phyloP scores from a whole-genome alignment of 2,888 invertebrate genomes.

The Aplocera efformata region DNA sequence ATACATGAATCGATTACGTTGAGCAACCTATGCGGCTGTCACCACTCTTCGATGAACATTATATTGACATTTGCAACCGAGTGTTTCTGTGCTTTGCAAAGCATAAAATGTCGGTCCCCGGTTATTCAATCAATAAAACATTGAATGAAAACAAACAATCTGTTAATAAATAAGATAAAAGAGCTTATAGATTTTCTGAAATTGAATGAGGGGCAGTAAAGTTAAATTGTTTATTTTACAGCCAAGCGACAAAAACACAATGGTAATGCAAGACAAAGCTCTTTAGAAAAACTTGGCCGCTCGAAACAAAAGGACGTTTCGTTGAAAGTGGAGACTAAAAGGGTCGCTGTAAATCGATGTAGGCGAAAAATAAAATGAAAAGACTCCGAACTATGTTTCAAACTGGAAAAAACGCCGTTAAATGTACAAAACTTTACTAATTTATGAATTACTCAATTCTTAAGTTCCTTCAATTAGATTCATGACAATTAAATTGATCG shows the following conservation, averaged over 20 bases:
- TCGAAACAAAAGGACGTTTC: conserved; percentile 67
- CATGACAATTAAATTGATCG: no score
- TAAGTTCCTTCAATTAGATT: no score
- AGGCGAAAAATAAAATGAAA: conserved; percentile 56
- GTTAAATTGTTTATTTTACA: conserved; percentile 67
- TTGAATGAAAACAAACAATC: no score
- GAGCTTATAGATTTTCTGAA: conserved; percentile 39
- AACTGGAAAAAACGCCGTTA: conserved; percentile 25
- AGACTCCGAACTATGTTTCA: conserved; percentile 30
- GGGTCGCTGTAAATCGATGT: conserved; percentile 59
- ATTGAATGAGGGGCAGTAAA: conserved; percentile 56
- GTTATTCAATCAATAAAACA: no score
- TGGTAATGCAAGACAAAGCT: conserved; percentile 64
- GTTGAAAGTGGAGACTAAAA: conserved; percentile 48
- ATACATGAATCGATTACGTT: no score
- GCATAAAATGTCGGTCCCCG: no score
- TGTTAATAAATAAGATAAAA: conserved; percentile 12
- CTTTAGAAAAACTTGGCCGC: conserved; percentile 63
- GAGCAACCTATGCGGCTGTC: no score
- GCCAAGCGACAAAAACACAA: conserved; percentile 52
- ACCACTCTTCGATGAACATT: no score
- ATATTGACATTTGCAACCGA: no score
- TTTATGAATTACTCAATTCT: no score
- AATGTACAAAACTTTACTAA: no score
- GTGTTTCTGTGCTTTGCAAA: no score